Evolutionary conservation across 2,113 vertebrate genomes (phyloP).

Genomic region (Gobiocypris rarus): DNA sequence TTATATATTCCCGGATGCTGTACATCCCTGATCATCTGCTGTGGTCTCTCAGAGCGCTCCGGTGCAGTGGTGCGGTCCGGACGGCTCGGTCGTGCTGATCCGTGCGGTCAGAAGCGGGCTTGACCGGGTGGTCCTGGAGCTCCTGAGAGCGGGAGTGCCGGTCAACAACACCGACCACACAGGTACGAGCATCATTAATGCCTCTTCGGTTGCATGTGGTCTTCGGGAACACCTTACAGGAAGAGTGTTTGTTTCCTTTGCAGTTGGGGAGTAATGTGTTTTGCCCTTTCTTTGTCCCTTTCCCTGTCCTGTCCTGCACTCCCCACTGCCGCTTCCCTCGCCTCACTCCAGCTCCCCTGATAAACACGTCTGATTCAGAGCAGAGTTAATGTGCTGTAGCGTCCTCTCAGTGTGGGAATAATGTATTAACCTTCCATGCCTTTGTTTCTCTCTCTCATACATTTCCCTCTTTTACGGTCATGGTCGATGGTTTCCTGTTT

Average conservation of each 20-base stretch:
- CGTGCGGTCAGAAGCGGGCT: slow-evolving; percentile 85
- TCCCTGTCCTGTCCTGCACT: slow-evolving; percentile 60
- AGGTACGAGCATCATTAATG: slow-evolving; percentile 62
- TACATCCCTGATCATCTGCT: not conserved
- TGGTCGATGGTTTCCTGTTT: slow-evolving; percentile 12
- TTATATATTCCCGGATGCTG: too few species aligned
- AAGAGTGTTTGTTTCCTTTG: slow-evolving; percentile 15
- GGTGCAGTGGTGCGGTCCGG: slow-evolving; percentile 79
- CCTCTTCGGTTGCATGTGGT: not conserved
- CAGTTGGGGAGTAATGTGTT: slow-evolving; percentile 62
- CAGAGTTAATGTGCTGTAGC: slow-evolving; percentile 70
- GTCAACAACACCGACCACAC: slow-evolving; percentile 87
- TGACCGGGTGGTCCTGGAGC: slow-evolving; percentile 85
- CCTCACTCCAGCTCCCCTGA: slow-evolving; percentile 67
- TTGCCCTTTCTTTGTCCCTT: slow-evolving; percentile 29
- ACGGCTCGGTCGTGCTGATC: slow-evolving; percentile 84
- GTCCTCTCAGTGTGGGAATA: slow-evolving; percentile 53
- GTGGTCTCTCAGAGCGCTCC: slow-evolving; percentile 65
- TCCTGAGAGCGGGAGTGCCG: slow-evolving; percentile 83
- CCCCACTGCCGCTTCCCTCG: slow-evolving; percentile 44
- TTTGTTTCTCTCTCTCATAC: slow-evolving; percentile 34
- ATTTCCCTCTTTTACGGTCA: slow-evolving; percentile 23
- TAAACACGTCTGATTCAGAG: slow-evolving; percentile 73
- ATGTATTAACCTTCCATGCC: slow-evolving; percentile 61
- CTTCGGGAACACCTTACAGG: not conserved